Evolutionary conservation across 2,888 invertebrate species (phyloP), one percentile per base, ranked within the genome.

Genomic region (Melikaiella ostensackeni): DNA sequence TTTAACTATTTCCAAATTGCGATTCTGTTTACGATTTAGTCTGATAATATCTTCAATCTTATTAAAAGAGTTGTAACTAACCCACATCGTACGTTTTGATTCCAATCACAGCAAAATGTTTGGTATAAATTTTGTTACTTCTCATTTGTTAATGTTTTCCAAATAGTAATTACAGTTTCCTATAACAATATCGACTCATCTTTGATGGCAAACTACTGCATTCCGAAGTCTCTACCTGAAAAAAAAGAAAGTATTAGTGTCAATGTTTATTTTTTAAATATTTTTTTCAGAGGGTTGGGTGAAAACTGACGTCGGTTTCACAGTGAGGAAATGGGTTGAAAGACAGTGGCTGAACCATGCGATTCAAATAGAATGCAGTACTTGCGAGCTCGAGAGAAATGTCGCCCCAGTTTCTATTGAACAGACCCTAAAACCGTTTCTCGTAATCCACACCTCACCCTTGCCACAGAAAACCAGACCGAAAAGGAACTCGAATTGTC

Each of bases 401-500:
- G 92, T 93, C 30, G 93, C 94, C 0, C 95, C 96, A 0, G 94
- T 97, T 16, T 95, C 96, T 0, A 94, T 95, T 82, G 94, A 95
- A 86, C 93, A 94, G 82, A 94, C 95, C 74, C 93, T 95, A 61
- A 93, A 94, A 79, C 97, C 97, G 0, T 97, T 97, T 90, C 93
- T 97, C 35, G 95, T 96, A 16, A 94, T 97, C 30, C 96, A 96
- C 89, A 96, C 96, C 2, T 94, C 95, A 82, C 95, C 95, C 75
- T 93, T 95, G 7, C 94, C 94, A 74, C 94, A 95, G 83, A 92
- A 93, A 85, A 93, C 94, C 76, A 93, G 95, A 8, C 93, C 93
- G 3, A 94, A 93, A 59, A 90, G 96, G 2, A 94, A 95, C 35
- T 91, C 95, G 13, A 96, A 96, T 89, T 96, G 97, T 88, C 93